Conservation (phyloP, 2,888 invertebrate genomes). For the Apamea anceps region DNA sequence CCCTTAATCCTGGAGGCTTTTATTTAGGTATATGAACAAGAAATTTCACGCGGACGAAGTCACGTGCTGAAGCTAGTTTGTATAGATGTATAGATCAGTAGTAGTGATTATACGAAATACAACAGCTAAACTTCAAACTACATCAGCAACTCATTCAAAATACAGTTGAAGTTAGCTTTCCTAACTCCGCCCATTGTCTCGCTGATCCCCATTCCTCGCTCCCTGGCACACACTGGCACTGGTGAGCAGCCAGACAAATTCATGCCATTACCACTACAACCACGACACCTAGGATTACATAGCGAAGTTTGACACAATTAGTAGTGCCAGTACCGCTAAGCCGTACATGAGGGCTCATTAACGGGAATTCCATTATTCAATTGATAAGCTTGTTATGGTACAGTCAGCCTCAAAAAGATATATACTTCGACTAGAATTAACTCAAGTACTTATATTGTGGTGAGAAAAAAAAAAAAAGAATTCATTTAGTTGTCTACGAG, state of each 20-base stretch:
- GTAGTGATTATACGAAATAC: background rate
- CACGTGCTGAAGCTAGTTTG: background rate
- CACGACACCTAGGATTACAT: background rate
- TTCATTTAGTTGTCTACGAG: background rate
- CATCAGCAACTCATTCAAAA: background rate
- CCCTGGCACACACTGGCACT: background rate
- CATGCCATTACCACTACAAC: background rate
- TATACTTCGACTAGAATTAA: background rate
- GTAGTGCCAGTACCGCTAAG: background rate
- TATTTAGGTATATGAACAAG: background rate
- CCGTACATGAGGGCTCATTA: slow-evolving; percentile 3
- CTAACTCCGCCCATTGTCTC: background rate
- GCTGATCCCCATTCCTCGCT: background rate
- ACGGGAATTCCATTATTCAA: slow-evolving; percentile 18
- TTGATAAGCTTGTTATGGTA: background rate
- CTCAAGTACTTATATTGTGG: no score
- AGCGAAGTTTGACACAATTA: background rate
- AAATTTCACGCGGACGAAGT: no score
- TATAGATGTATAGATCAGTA: background rate
- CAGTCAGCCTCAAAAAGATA: background rate
- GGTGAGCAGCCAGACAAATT: background rate
- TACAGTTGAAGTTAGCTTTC: background rate
- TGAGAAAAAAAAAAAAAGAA: no score
- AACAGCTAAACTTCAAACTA: background rate
- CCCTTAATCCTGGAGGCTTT: no score